phyloP scores from a whole-genome alignment of 2,888 invertebrate genomes.

The Steinernema hermaphroditum region DNA sequence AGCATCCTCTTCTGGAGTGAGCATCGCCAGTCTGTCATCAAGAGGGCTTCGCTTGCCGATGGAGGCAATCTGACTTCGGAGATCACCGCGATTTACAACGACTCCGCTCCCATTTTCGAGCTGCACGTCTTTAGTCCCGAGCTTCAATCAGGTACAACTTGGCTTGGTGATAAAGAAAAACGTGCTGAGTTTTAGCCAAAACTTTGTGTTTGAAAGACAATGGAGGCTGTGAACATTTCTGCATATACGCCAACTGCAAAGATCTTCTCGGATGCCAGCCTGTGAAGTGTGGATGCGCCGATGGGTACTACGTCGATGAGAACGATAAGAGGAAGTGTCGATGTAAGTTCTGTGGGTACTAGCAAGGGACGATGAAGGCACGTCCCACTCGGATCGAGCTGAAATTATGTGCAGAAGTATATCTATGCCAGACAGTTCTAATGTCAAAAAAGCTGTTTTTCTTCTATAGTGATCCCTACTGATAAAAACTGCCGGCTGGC shows the following conservation, averaged over 20 bases:
- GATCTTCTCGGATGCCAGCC: conserved; percentile 69
- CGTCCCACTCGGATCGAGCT: too few relatives aligned
- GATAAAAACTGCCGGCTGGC: too few relatives aligned
- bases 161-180: neutral
- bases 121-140: conserved; percentile 75
- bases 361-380: too few relatives aligned
- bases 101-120: conserved; percentile 72
- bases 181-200: conserved; percentile 46
- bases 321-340: conserved; percentile 69
- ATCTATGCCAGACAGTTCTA: too few relatives aligned
- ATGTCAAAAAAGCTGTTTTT: too few relatives aligned
- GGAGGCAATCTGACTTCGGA: conserved; percentile 52
- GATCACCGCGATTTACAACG: conserved; percentile 70
- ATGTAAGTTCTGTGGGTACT: too few relatives aligned
- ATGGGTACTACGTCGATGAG: conserved; percentile 71
- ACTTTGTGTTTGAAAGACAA: conserved; percentile 68
- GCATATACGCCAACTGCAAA: conserved; percentile 71
- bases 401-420: too few relatives aligned
- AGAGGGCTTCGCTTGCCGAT: conserved; percentile 70
- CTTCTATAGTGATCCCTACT: too few relatives aligned
- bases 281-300: conserved; percentile 73
- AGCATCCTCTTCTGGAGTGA: conserved; percentile 77
- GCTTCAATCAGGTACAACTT: conserved; percentile 70
- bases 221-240: conserved; percentile 75
- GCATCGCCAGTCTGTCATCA: conserved; percentile 73